phyloP scores from a whole-genome alignment of 2,888 invertebrate genomes.

The Ochropleura plecta region DNA sequence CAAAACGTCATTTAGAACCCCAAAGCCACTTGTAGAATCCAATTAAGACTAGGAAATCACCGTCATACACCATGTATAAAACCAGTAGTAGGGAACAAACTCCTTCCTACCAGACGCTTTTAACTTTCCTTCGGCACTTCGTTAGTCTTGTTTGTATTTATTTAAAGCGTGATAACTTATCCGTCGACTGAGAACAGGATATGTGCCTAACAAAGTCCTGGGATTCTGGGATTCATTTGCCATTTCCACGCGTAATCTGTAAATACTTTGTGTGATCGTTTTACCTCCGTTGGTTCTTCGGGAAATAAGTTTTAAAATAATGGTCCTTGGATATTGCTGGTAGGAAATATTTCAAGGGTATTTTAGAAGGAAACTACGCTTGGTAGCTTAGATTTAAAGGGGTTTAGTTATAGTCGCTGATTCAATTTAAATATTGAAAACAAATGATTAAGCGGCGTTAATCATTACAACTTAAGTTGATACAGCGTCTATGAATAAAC shows the following conservation, averaged over 20 bases:
- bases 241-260: slow-evolving; percentile 74
- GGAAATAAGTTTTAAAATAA: slow-evolving; percentile 40
- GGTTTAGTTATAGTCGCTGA: neutral
- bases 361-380: neutral
- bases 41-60: slow-evolving; percentile 42
- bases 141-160: slow-evolving; percentile 88
- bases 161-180: slow-evolving; percentile 88
- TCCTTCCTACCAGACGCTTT: slow-evolving; percentile 83
- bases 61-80: slow-evolving; percentile 7
- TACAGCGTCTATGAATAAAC: neutral
- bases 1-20: neutral
- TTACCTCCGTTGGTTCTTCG: slow-evolving; percentile 48
- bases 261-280: slow-evolving; percentile 57
- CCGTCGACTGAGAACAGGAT: slow-evolving; percentile 84
- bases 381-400: neutral
- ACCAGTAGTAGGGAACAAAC: slow-evolving; percentile 71
- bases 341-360: neutral
- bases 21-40: slow-evolving; percentile 5
- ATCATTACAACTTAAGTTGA: neutral
- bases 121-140: slow-evolving; percentile 88
- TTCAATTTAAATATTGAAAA: neutral
- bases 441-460: neutral
- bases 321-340: slow-evolving; percentile 5
- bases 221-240: slow-evolving; percentile 76
- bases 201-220: slow-evolving; percentile 76